Conservation (phyloP, 2,888 invertebrate genomes). For the Aphrophora alni region DNA sequence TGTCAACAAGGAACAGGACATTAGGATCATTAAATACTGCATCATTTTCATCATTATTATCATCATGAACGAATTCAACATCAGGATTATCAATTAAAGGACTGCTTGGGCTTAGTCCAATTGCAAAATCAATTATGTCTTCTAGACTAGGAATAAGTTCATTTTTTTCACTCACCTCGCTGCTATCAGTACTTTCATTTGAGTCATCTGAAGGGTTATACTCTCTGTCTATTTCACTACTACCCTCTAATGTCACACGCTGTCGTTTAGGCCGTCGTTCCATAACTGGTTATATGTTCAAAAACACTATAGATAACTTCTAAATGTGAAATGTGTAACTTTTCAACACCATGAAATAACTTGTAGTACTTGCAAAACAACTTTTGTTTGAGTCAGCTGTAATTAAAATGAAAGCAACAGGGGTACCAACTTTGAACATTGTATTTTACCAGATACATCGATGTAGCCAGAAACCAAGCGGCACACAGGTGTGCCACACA, state of each 20-base stretch:
- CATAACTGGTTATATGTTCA: not conserved
- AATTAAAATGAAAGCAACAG: not conserved
- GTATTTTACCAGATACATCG: constrained; percentile 7
- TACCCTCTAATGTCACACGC: not conserved
- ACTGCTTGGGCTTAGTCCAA: constrained; percentile 7
- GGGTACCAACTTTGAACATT: not conserved
- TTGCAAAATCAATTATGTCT: not conserved
- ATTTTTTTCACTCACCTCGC: constrained; percentile 3
- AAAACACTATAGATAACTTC: not conserved
- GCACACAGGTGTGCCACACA: constrained; percentile 17
- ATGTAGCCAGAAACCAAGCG: constrained; percentile 14
- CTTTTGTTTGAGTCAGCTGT: not conserved
- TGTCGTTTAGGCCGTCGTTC: not conserved
- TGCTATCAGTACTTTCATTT: not conserved
- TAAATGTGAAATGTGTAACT: not conserved
- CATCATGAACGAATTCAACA: not conserved
- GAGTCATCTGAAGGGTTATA: not conserved
- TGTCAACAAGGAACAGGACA: not conserved
- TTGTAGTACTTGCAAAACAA: not conserved
- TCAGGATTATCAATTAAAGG: constrained; percentile 5
- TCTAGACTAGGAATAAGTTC: not conserved
- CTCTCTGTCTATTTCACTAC: not conserved
- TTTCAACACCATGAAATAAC: not conserved
- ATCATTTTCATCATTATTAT: not conserved
- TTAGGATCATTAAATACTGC: not conserved